These are phyloP conservation scores for Lasiommata megera DNA, from an alignment of 2,888 invertebrate genomes.

Conservation along the genomic window DNA sequence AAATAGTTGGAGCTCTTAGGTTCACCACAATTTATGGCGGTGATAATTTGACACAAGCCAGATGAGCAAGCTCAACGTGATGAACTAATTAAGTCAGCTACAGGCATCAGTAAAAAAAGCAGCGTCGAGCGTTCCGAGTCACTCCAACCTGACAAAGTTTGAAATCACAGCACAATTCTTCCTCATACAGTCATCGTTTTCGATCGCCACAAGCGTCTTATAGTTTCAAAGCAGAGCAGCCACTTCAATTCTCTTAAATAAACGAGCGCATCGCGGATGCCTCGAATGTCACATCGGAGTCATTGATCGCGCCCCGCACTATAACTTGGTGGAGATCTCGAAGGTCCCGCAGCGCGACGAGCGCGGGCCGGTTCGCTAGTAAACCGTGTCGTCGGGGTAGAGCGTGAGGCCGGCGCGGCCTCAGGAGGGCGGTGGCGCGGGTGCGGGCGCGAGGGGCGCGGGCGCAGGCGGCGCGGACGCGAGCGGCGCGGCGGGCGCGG, in stretches of 20 bases:
- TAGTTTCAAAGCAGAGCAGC: not conserved
- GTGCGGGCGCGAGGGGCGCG: conserved; percentile 30
- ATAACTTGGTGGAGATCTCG: conserved; percentile 28
- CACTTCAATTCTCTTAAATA: too few species aligned
- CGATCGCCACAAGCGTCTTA: not conserved
- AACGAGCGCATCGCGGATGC: not conserved
- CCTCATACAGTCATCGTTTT: not conserved
- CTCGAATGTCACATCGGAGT: not conserved
- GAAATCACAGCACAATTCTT: conserved; percentile 17
- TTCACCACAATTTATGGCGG: too few species aligned
- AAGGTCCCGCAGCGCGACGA: not conserved
- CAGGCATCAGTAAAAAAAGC: conserved; percentile 7
- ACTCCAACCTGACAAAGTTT: conserved; percentile 9
- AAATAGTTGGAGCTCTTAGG: not conserved
- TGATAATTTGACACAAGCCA: not conserved
- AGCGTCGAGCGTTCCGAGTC: not conserved
- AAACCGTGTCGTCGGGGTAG: conserved; percentile 68
- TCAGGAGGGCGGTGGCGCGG: conserved; percentile 39
- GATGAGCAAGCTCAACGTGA: not conserved
- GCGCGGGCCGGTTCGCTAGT: conserved; percentile 45
- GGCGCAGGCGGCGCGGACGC: conserved; percentile 63
- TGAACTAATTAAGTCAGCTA: not conserved
- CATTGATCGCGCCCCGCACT: conserved; percentile 14
- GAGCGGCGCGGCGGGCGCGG: conserved; percentile 62
- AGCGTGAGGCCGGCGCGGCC: conserved; percentile 48